Evolutionary conservation across 2,797 vertebrate species (phyloP), one percentile per base, ranked within the genome.

Genomic region (Sebastes diploproa): DNA sequence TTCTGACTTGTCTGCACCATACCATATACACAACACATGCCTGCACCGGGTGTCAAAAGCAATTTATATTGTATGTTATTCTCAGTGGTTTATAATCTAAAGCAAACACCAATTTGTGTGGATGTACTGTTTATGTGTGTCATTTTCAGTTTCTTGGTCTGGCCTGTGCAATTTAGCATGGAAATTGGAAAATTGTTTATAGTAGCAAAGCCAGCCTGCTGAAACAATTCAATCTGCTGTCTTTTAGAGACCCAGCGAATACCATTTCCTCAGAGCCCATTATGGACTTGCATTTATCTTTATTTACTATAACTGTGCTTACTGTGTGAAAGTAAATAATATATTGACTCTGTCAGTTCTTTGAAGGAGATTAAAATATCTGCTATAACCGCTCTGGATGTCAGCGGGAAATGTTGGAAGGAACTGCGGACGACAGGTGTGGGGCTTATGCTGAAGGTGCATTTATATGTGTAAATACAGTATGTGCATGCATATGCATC

Each of bases 141-240:
- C 18, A 66, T 77, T 78, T 85, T 77, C 55, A 8, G 14, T 85
- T 80, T 80, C 69, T 78, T 75, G 74, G 25, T 68, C 30, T 78
- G 23, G 74, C 20, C 67, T 80, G 68, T 79, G 76, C 74, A 90
- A 85, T 90, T 91, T 86, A 86, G 81, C 84, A 89, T 80, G 72
- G 67, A 85, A 90, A 91, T 90, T 85, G 88, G 67, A 92, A 89
- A 84, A 88, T 56, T 76, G 81, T 88, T 88, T 86, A 82, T 75
- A 72, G 70, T 60, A 60, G 76, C 65, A 74, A 80, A 83, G 80
- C 54, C 75, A 62, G 59, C 10, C 59, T 86, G 46, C 74, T 81
- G 82, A 90, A 88, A 90, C 79, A 89, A 86, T 94, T 92, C 86
- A 88, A 85, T 93, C 85, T 84, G 79, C 69, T 84, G 55, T 78